phyloP scores from a whole-genome alignment of 1,140 invertebrate species.

The Trachymyrmex septentrionalis region DNA sequence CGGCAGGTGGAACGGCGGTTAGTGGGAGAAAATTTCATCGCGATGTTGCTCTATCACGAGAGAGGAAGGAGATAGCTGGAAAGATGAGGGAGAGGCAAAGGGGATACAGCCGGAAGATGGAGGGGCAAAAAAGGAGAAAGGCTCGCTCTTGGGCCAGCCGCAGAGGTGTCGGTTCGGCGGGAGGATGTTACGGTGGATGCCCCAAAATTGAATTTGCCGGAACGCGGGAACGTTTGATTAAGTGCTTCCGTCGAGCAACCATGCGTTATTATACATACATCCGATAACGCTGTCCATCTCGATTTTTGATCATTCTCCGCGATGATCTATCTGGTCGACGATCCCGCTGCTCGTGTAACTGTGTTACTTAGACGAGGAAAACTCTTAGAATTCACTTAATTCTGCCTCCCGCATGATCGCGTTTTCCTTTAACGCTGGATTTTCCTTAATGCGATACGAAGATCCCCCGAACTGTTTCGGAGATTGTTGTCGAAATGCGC shows the following conservation, averaged over 20 bases:
- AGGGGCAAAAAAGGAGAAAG: not conserved
- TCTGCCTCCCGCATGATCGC: too few species aligned
- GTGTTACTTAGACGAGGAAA: not conserved
- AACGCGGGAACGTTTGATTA: constrained; percentile 70
- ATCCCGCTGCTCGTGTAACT: not conserved
- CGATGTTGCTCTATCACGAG: constrained; percentile 31
- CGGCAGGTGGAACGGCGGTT: constrained; percentile 31
- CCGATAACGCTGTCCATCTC: constrained; percentile 44
- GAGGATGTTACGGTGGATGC: constrained; percentile 48
- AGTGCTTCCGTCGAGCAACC: constrained; percentile 55
- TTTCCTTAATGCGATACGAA: not conserved
- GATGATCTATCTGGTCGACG: not conserved
- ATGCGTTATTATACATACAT: constrained; percentile 32
- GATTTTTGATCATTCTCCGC: constrained; percentile 49
- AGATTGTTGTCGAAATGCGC: not conserved
- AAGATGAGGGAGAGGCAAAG: not conserved
- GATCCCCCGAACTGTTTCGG: not conserved
- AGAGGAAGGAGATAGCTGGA: not conserved
- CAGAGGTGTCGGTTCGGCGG: constrained; percentile 35
- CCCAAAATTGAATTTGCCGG: constrained; percentile 72
- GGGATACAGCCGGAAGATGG: not conserved
- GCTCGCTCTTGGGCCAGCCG: constrained; percentile 14
- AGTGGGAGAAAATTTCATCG: constrained; percentile 68
- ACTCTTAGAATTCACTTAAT: not conserved
- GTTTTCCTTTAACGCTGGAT: not conserved